Conservation (phyloP, 2,888 invertebrate species). For the Blomia tropicalis region DNA sequence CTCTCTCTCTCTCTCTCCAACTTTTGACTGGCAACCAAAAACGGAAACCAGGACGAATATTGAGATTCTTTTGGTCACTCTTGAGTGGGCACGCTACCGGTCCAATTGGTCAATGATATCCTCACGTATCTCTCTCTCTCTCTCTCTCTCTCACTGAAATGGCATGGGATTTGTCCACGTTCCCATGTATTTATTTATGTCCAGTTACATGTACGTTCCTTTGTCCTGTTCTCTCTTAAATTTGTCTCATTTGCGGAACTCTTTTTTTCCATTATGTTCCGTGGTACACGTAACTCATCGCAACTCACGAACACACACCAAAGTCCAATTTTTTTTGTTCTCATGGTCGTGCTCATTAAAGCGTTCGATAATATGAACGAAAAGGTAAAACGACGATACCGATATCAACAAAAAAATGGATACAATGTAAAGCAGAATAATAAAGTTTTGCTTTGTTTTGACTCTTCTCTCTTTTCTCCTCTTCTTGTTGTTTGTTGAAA, state of each 20-base stretch:
- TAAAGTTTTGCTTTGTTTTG: too few species aligned
- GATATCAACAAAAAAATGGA: too few species aligned
- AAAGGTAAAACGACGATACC: too few species aligned
- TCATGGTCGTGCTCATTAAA: too few species aligned
- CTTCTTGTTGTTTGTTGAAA: too few species aligned
- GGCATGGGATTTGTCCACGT: slow-evolving; percentile 6
- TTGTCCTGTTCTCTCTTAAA: neutral
- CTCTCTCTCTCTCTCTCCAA: neutral
- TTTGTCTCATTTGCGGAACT: slow-evolving; percentile 7
- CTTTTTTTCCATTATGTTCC: too few species aligned
- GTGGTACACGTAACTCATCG: too few species aligned
- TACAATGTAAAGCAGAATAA: too few species aligned
- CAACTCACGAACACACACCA: too few species aligned
- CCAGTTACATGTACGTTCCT: neutral
- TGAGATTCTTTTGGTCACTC: slow-evolving; percentile 11
- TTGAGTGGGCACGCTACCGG: slow-evolving; percentile 7
- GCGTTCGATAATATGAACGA: too few species aligned
- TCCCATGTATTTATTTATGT: slow-evolving; percentile 4
- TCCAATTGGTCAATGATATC: slow-evolving; percentile 14
- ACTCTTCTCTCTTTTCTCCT: too few species aligned
- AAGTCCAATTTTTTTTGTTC: too few species aligned
- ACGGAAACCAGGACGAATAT: neutral
- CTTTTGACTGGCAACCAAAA: neutral
- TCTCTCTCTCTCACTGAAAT: slow-evolving; percentile 2
- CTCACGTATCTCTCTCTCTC: slow-evolving; percentile 15